Evolutionary conservation across 2,113 vertebrate genomes (phyloP).

Genomic region (Pogona vitticeps): DNA sequence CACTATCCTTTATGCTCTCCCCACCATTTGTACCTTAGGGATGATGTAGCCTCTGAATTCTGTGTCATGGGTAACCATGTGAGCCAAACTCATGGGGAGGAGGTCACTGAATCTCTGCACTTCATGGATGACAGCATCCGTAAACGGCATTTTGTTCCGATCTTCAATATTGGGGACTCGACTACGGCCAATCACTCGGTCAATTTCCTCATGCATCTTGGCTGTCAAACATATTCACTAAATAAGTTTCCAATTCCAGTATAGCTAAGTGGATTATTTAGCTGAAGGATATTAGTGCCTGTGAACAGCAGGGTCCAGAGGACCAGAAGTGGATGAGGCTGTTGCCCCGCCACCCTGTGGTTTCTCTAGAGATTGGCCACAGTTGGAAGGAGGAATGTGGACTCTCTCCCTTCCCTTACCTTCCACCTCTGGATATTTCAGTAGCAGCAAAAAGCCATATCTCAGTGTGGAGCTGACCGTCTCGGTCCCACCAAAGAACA

Average conservation of each 20-base stretch:
- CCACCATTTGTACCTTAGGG: slow-evolving; percentile 53
- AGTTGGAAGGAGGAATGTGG: no score
- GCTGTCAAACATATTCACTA: slow-evolving; percentile 29
- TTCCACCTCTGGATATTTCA: slow-evolving; percentile 68
- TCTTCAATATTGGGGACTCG: slow-evolving; percentile 52
- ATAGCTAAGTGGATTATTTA: neutral
- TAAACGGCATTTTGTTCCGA: slow-evolving; percentile 62
- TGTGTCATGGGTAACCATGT: slow-evolving; percentile 54
- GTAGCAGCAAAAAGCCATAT: slow-evolving; percentile 64
- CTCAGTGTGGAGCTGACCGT: slow-evolving; percentile 68
- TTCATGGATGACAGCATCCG: slow-evolving; percentile 71
- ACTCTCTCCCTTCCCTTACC: slow-evolving; percentile 36
- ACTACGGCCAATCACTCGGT: slow-evolving; percentile 52
- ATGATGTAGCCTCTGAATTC: slow-evolving; percentile 62
- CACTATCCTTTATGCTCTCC: neutral
- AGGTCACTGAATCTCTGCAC: slow-evolving; percentile 65
- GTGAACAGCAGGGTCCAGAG: neutral
- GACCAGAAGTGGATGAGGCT: neutral
- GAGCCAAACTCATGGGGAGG: slow-evolving; percentile 54
- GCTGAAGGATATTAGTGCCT: neutral
- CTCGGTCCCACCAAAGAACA: slow-evolving; percentile 73
- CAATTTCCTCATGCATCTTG: slow-evolving; percentile 67
- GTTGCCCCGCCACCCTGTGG: no score
- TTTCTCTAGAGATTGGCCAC: no score
- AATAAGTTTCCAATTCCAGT: neutral